phyloP scores from a whole-genome alignment of 2,888 invertebrate genomes.

The Drosophila mulleri region DNA sequence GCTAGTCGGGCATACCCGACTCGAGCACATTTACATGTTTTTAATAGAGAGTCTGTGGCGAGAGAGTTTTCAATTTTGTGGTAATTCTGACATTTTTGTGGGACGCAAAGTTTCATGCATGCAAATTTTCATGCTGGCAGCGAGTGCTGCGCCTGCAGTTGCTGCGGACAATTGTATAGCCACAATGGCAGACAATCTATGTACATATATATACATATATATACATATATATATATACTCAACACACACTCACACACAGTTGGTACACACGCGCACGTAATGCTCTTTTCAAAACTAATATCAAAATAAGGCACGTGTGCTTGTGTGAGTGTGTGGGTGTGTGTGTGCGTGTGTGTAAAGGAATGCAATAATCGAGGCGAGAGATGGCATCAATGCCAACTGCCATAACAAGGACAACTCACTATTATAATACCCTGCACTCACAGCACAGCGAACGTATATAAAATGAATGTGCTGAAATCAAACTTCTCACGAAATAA shows the following conservation, averaged over 20 bases:
- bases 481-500: no score
- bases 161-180: constrained; percentile 36
- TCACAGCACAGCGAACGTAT: no score
- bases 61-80: constrained; percentile 14
- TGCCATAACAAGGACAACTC: constrained; percentile 30
- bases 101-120: constrained; percentile 16
- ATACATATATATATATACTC: not conserved
- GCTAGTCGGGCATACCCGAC: not conserved
- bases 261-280: constrained; percentile 31
- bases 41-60: constrained; percentile 16
- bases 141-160: constrained; percentile 6
- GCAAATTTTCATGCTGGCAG: constrained; percentile 21
- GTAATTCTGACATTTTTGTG: constrained; percentile 16
- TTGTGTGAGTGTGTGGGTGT: constrained; percentile 8
- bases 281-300: constrained; percentile 71
- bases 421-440: not conserved
- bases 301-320: constrained; percentile 40
- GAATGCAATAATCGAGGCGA: constrained; percentile 31
- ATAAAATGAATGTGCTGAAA: not conserved
- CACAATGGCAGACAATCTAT: constrained; percentile 57
- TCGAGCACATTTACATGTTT: not conserved
- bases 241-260: not conserved
- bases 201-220: not conserved
- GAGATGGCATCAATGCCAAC: constrained; percentile 41
- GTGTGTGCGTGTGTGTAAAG: constrained; percentile 8